phyloP scores from a whole-genome alignment of 2,888 invertebrate species.

The Mayetiola destructor region DNA sequence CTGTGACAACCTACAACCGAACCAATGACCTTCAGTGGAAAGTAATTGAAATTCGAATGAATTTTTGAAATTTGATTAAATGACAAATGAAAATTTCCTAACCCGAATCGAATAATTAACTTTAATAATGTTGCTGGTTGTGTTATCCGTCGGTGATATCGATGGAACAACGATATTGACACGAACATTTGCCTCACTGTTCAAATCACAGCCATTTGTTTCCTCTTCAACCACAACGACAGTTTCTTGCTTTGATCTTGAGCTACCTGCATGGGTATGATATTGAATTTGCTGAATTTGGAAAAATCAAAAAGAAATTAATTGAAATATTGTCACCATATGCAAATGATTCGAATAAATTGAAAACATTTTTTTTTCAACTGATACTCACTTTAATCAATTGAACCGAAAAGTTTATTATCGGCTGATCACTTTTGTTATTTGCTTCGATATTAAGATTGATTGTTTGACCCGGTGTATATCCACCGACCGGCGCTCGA shows the following conservation, averaged over 20 bases:
- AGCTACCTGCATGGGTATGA: too few species aligned
- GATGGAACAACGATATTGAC: neutral
- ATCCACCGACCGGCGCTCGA: neutral
- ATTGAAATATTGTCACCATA: too few species aligned
- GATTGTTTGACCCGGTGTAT: neutral
- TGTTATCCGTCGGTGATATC: neutral
- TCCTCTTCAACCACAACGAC: neutral
- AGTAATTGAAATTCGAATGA: neutral
- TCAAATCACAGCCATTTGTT: neutral
- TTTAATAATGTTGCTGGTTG: neutral
- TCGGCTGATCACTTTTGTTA: neutral
- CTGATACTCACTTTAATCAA: neutral
- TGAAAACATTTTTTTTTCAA: too few species aligned
- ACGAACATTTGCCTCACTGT: neutral
- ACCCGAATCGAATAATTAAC: neutral
- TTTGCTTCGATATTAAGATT: neutral
- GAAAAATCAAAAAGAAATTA: neutral
- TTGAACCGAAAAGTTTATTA: neutral
- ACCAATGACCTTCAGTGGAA: neutral
- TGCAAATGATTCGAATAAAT: too few species aligned
- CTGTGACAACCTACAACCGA: too few species aligned
- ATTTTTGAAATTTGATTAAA: neutral
- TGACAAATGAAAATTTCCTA: neutral
- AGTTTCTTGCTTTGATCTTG: neutral
- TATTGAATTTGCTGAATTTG: neutral